phyloP scores from a whole-genome alignment of 2,797 vertebrate species.

The Enteromius paludinosus region DNA sequence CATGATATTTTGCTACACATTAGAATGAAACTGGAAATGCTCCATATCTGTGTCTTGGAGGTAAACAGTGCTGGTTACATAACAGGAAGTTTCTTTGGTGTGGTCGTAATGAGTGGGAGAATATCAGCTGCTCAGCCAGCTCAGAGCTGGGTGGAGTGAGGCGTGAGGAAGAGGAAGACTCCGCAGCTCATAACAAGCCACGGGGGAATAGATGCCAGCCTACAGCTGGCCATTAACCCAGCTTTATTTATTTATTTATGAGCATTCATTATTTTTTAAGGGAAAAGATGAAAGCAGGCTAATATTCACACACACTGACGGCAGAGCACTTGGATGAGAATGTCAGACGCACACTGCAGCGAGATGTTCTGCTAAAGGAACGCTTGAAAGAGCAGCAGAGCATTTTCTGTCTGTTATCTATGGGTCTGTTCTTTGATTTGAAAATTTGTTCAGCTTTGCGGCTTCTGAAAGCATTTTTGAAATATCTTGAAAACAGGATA shows the following conservation, averaged over 20 bases:
- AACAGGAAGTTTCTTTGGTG: slow-evolving; percentile 48
- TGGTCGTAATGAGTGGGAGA: slow-evolving; percentile 43
- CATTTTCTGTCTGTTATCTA: not conserved
- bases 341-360: slow-evolving; percentile 8
- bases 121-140: slow-evolving; percentile 43
- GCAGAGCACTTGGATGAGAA: not conserved
- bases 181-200: slow-evolving; percentile 56
- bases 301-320: slow-evolving; percentile 33
- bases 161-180: slow-evolving; percentile 46
- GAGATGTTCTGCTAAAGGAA: slow-evolving; percentile 16
- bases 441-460: not conserved
- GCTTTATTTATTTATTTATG: slow-evolving; percentile 55
- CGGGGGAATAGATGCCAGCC: slow-evolving; percentile 45
- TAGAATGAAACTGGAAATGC: not conserved
- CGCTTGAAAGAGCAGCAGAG: not conserved
- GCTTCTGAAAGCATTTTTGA: not conserved
- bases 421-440: not conserved
- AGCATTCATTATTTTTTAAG: slow-evolving; percentile 54
- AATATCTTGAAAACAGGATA: not conserved
- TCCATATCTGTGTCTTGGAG: slow-evolving; percentile 33
- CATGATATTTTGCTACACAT: not conserved
- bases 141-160: slow-evolving; percentile 43
- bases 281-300: slow-evolving; percentile 52
- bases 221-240: slow-evolving; percentile 51
- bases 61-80: slow-evolving; percentile 48